A percentile compares a stretch with the other conserved stretches of the same genome.
Conservation (phyloP, 1,140 invertebrate species). For the Polypedilum pembai region DNA sequence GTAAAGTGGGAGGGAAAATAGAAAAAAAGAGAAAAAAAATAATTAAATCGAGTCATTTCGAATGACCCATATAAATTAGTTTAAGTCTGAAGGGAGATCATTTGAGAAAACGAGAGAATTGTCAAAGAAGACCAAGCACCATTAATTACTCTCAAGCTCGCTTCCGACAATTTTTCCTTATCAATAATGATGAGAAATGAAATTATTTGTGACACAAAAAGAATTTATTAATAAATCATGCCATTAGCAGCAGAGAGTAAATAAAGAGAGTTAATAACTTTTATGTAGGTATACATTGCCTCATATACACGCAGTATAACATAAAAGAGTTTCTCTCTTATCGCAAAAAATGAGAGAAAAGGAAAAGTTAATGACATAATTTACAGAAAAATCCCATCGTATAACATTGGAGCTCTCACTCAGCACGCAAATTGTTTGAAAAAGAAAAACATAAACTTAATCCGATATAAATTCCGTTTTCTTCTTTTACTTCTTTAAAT, state of each 20-base stretch:
- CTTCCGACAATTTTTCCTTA: not conserved
- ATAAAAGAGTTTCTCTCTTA: not conserved
- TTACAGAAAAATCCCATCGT: conserved; percentile 5
- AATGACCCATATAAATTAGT: conserved; percentile 18
- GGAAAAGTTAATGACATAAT: conserved; percentile 13
- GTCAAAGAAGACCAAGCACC: not conserved
- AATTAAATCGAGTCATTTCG: conserved; percentile 18
- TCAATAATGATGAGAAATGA: not conserved
- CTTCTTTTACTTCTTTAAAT: not conserved
- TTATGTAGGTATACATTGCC: not conserved
- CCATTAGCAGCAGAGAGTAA: not conserved
- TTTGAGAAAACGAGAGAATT: not conserved
- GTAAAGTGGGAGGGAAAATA: not conserved
- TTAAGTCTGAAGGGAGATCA: conserved; percentile 1
- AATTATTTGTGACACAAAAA: not conserved
- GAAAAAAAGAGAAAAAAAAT: not conserved
- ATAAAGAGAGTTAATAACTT: not conserved
- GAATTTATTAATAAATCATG: not conserved
- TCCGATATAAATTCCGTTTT: not conserved
- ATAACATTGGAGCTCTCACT: not conserved
- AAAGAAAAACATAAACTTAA: conserved; percentile 7
- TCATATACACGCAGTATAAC: too few relatives aligned
- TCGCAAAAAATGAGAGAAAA: not conserved
- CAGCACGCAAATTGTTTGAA: not conserved
- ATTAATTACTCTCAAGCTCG: not conserved